These are phyloP conservation scores for Spheniscus mendiculus DNA, from an alignment of 2,113 vertebrate genomes.

Conservation along the genomic window DNA sequence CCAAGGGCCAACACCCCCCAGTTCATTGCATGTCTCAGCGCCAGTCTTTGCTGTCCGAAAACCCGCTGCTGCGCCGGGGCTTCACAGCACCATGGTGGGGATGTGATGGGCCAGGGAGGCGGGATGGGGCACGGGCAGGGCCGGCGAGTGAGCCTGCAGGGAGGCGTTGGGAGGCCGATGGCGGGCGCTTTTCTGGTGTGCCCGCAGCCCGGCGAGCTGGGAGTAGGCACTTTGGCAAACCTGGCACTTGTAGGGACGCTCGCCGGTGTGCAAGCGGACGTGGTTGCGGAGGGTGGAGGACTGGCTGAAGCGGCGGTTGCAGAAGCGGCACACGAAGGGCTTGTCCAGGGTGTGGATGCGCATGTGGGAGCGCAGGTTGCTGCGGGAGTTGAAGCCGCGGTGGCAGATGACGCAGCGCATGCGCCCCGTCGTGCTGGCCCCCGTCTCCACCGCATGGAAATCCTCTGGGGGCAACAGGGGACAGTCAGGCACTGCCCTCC, in stretches of 20 bases:
- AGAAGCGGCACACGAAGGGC: slow-evolving; percentile 97
- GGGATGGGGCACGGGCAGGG: slow-evolving; percentile 83
- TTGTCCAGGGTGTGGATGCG: slow-evolving; percentile 99
- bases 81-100: slow-evolving; percentile 93
- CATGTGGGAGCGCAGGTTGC: slow-evolving; percentile 99
- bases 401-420: slow-evolving; percentile 99
- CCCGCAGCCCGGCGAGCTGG: slow-evolving; percentile 94
- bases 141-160: slow-evolving; percentile 77
- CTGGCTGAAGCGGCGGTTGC: slow-evolving; percentile 98
- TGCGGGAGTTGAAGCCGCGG: slow-evolving; percentile 98
- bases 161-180: slow-evolving; percentile 85
- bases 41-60: background rate
- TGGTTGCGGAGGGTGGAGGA: slow-evolving; percentile 97
- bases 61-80: accelerated
- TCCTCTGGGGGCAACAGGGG: slow-evolving; percentile 79
- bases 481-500: accelerated
- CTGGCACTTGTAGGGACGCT: slow-evolving; percentile 97
- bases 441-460: slow-evolving; percentile 77
- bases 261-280: slow-evolving; percentile 96
- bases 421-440: slow-evolving; percentile 75
- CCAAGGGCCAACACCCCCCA: background rate
- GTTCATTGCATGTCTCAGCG: background rate
- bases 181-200: slow-evolving; percentile 96
- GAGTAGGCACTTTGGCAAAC: slow-evolving; percentile 98
- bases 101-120: slow-evolving; percentile 88